Base-by-base conservation (phyloP, 1,140 invertebrate genomes). In the Charaxes varanes region DNA sequence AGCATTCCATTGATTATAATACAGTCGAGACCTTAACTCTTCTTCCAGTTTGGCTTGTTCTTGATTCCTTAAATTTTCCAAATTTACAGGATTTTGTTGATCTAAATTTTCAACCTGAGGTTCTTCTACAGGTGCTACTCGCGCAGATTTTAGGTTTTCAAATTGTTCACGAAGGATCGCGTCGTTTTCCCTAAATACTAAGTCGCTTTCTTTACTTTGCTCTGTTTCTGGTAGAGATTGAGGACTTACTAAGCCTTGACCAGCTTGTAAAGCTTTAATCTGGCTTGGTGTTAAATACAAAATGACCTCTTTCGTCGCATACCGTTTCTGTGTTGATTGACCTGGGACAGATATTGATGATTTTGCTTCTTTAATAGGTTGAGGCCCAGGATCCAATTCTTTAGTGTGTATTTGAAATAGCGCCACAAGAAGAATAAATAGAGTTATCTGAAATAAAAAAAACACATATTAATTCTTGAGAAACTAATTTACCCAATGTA, bases 201-300 rank as follows among this genome's bases (percentile, higher is more conserved):
- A 38, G 16, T 14, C 33, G 49, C 8, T 45, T 33, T 14, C 37
- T 17, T 13, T 42, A 24, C 1, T 17, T 11, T 47, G 41, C 3
- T 32, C 33, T 37, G 8, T 23, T 40, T 44, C 32, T 5, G 10
- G 19, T 6, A 23, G 18, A 24, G 41, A 12, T 19, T 53, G 28
- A 27, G 43, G 18, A 34, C 37, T 54, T 6, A 52, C 33, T 11
- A 40, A 38, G 6, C 46, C 52, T 33, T 60, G 46, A 30, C 60
- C 59, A 14, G 54, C 47, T 55, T 76, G 52, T 5, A 73, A 41
- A 13, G 60, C 57, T 31, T 44, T 57, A 16, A 77, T 68, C 55
- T 77, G 64, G 11, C 41, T 64, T 2, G 70, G 70, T 18, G 68
- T 77, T 30, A 80, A 41, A 26, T 69, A 74, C 5, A 77, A 38